Evolutionary conservation across 2,888 invertebrate species (phyloP).

Genomic region (Emmelina monodactyla): DNA sequence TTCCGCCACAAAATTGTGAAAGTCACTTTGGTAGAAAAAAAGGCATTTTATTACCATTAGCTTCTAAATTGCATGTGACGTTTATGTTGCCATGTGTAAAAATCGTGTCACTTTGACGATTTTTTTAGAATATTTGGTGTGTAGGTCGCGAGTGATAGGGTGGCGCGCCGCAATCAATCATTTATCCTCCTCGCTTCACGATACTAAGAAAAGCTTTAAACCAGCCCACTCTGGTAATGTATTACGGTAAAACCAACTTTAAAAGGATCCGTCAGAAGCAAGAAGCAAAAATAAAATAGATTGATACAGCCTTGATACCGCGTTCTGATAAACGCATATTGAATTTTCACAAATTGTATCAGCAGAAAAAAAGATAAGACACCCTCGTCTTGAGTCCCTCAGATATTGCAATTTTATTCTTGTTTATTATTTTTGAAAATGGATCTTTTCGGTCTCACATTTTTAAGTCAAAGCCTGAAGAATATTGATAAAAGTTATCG

Average conservation of each 20-base stretch:
- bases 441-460: too few relatives aligned
- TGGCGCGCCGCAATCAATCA: conserved; percentile 53
- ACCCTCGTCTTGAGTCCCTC: too few relatives aligned
- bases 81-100: too few relatives aligned
- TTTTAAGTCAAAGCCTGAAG: too few relatives aligned
- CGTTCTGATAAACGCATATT: conserved; percentile 41
- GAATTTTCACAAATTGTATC: conserved; percentile 32
- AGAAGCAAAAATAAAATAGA: conserved; percentile 50
- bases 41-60: too few relatives aligned
- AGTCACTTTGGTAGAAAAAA: too few relatives aligned
- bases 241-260: conserved; percentile 54
- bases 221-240: conserved; percentile 53
- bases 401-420: too few relatives aligned
- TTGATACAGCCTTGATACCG: conserved; percentile 54
- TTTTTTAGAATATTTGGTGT: conserved; percentile 39
- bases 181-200: conserved; percentile 48
- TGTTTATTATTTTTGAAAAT: too few relatives aligned
- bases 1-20: too few relatives aligned
- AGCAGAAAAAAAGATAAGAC: conserved; percentile 7
- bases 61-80: too few relatives aligned
- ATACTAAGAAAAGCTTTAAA: conserved; percentile 57
- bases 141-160: conserved; percentile 47
- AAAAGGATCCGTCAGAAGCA: conserved; percentile 38
- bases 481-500: too few relatives aligned
- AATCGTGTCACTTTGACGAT: neutral